A percentile compares a stretch with the other conserved stretches of the same genome.
Evolutionary conservation across 2,113 vertebrate species (phyloP).

Genomic region (Ovibos moschatus): DNA sequence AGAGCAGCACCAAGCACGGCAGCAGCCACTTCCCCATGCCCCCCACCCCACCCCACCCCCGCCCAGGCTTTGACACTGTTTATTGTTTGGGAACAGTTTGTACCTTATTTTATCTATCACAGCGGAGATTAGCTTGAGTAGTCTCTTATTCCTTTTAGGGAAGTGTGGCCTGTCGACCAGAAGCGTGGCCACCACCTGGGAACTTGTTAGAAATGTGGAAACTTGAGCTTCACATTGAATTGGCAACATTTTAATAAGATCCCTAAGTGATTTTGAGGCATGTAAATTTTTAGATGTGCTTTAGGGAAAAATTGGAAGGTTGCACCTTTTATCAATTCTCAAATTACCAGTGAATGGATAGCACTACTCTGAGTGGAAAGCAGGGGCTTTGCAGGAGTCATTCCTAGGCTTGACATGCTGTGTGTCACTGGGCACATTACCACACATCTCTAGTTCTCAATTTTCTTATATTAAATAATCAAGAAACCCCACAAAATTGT

Average conservation of each 20-base stretch:
- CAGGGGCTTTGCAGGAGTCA: not conserved
- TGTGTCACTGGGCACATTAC: not conserved
- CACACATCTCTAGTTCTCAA: not conserved
- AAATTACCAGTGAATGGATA: not conserved
- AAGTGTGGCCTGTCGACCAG: not conserved
- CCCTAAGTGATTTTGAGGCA: not conserved
- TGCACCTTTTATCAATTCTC: not conserved
- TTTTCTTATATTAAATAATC: not conserved
- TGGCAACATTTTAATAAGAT: not conserved
- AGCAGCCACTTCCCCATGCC: not conserved
- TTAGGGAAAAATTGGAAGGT: not conserved
- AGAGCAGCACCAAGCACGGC: not conserved
- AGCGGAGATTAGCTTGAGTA: not conserved
- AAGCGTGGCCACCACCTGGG: not conserved
- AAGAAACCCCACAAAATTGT: not conserved
- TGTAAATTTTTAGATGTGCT: not conserved
- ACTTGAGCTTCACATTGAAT: not conserved
- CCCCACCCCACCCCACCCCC: rapidly evolving
- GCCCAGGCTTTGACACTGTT: not conserved
- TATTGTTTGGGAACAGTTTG: not conserved
- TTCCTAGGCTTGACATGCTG: not conserved
- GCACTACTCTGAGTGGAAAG: not conserved
- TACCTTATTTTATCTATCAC: not conserved
- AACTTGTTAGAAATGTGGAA: not conserved
- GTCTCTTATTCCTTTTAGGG: not conserved